A percentile compares a stretch with the other conserved stretches of the same genome.
Evolutionary conservation across 2,888 invertebrate species (phyloP).

Genomic region (Xanthia togata): DNA sequence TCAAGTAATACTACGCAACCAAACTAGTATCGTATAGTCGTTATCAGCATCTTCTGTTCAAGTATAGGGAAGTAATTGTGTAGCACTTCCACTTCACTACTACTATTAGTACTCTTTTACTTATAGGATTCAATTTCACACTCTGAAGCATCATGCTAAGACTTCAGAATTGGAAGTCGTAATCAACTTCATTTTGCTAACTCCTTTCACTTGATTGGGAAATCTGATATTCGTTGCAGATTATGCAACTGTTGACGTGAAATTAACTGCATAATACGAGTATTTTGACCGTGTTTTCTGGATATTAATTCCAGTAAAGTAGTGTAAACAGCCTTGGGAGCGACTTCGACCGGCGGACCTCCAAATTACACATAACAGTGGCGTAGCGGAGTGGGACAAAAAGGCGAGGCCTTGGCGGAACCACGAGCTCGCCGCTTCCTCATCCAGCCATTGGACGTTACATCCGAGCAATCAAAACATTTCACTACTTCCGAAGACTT

Average conservation of each 20-base stretch:
- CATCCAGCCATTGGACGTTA: constrained; percentile 75
- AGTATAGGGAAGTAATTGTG: constrained; percentile 46
- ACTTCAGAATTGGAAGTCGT: constrained; percentile 53
- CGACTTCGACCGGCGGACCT: constrained; percentile 87
- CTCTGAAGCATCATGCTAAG: constrained; percentile 40
- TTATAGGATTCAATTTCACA: constrained; percentile 52
- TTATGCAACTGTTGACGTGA: constrained; percentile 54
- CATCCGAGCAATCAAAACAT: constrained; percentile 48
- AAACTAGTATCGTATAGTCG: constrained; percentile 25
- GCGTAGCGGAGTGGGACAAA: constrained; percentile 83
- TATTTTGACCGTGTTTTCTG: constrained; percentile 58
- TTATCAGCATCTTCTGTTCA: constrained; percentile 47
- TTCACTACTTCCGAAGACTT: constrained; percentile 40
- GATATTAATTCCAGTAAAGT: constrained; percentile 61
- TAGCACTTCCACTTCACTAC: constrained; percentile 36
- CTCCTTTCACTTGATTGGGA: constrained; percentile 64
- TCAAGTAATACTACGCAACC: constrained; percentile 38
- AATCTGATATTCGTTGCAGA: constrained; percentile 52
- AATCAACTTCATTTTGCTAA: constrained; percentile 51
- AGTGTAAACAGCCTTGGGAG: constrained; percentile 78
- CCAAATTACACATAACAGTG: constrained; percentile 90
- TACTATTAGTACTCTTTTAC: constrained; percentile 47
- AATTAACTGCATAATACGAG: constrained; percentile 47
- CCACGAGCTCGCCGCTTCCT: constrained; percentile 75
- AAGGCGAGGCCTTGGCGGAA: constrained; percentile 79